Evolutionary conservation across 2,797 vertebrate genomes (phyloP).

Genomic region (Microctenopoma stevenorrisi): DNA sequence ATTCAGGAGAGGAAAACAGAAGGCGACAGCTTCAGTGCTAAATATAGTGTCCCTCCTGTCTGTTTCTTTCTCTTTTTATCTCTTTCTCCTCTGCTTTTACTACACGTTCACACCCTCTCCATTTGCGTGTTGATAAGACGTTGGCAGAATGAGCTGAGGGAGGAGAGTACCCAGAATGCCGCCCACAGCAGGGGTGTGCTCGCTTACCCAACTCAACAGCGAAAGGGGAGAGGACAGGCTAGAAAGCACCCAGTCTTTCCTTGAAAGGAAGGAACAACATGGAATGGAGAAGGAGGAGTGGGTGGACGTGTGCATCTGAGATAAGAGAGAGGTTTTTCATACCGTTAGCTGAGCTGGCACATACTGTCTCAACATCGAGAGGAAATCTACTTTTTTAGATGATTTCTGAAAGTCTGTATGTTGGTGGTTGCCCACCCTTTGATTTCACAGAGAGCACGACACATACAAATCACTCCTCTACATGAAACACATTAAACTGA

Average conservation of each 20-base stretch:
- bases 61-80: constrained; percentile 67
- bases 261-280: constrained; percentile 32
- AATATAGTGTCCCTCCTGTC: constrained; percentile 84
- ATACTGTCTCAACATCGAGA: constrained; percentile 12
- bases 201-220: constrained; percentile 51
- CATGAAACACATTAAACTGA: constrained; percentile 45
- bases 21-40: constrained; percentile 84
- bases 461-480: constrained; percentile 21
- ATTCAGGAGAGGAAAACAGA: constrained; percentile 81
- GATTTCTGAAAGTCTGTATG: constrained; percentile 15
- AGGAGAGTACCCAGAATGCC: constrained; percentile 52
- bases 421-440: constrained; percentile 10
- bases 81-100: constrained; percentile 66
- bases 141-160: constrained; percentile 48
- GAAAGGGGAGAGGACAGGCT: constrained; percentile 22
- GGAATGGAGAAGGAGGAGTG: constrained; percentile 25
- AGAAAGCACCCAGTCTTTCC: constrained; percentile 49
- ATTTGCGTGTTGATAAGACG: constrained; percentile 71
- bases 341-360: background rate
- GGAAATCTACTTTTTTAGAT: constrained; percentile 29
- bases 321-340: constrained; percentile 24
- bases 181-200: constrained; percentile 46
- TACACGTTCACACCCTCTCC: constrained; percentile 61
- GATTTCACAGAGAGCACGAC: constrained; percentile 36
- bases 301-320: constrained; percentile 33